Conservation (phyloP, 2,888 invertebrate species). For the Pyrrhosoma nymphula region DNA sequence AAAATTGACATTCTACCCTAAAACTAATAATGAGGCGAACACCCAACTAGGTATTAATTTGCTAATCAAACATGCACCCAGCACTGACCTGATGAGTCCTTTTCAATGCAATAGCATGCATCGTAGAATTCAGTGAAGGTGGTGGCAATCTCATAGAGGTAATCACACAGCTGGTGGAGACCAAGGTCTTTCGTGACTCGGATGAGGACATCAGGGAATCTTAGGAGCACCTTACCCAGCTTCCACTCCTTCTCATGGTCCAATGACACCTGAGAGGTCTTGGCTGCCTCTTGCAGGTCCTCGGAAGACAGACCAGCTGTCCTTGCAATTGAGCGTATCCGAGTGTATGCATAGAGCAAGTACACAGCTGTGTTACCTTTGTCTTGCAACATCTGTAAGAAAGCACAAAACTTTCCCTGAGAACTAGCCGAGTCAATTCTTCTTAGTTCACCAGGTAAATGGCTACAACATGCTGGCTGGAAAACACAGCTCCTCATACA, state of each 20-base stretch:
- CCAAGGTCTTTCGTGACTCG: conserved; percentile 90
- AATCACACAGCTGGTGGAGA: conserved; percentile 95
- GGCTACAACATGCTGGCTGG: too few relatives aligned
- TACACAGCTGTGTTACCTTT: conserved; percentile 99
- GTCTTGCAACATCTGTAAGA: conserved; percentile 93
- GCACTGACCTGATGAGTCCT: conserved; percentile 83
- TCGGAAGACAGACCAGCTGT: conserved; percentile 85
- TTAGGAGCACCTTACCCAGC: conserved; percentile 90
- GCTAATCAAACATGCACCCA: background rate
- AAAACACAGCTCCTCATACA: too few relatives aligned
- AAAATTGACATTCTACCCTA: too few relatives aligned
- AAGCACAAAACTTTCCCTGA: background rate
- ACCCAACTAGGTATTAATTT: too few relatives aligned
- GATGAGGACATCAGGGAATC: conserved; percentile 92
- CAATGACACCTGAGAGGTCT: conserved; percentile 83
- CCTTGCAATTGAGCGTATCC: conserved; percentile 94
- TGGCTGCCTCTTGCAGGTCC: conserved; percentile 82
- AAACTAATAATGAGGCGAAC: too few relatives aligned
- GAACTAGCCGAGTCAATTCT: background rate
- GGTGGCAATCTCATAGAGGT: conserved; percentile 95
- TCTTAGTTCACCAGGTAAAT: too few relatives aligned
- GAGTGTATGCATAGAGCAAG: conserved; percentile 94
- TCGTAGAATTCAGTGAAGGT: conserved; percentile 98
- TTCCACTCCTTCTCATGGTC: conserved; percentile 97
- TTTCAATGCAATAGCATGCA: conserved; percentile 97